These are phyloP conservation scores for Caenorhabditis remanei DNA, from an alignment of 1,140 invertebrate species.

Conservation along the genomic window DNA sequence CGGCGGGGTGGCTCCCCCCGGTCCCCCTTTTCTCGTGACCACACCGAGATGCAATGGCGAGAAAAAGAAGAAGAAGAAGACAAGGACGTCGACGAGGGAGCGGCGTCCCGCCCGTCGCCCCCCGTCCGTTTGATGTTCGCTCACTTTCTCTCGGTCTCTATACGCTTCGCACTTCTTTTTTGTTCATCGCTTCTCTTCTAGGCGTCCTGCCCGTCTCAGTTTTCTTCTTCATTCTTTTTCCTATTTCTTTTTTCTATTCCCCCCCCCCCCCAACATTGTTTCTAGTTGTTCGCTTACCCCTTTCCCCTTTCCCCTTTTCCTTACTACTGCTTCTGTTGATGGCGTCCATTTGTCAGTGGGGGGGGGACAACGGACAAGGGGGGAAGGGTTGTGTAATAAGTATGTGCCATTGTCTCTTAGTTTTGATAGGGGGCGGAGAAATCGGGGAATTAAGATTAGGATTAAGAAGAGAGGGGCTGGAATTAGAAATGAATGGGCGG, in stretches of 20 bases:
- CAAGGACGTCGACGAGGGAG: not conserved
- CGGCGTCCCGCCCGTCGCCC: not conserved
- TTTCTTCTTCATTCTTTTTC: not conserved
- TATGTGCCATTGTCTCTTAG: not conserved
- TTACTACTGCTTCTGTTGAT: not conserved
- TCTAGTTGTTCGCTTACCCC: constrained; percentile 27
- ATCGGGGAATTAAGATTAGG: no score
- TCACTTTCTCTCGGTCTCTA: constrained; percentile 24
- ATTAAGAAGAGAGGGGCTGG: no score
- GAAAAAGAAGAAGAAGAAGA: not conserved
- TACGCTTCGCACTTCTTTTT: no score
- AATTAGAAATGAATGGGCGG: no score
- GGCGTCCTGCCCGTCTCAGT: not conserved
- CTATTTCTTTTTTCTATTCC: not conserved
- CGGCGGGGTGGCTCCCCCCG: no score
- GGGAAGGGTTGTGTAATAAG: no score
- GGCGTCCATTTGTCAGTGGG: no score
- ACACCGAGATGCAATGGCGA: no score
- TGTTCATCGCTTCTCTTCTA: not conserved
- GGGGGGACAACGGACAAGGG: no score
- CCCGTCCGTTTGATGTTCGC: constrained; percentile 9
- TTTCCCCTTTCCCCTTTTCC: not conserved
- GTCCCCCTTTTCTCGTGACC: no score
- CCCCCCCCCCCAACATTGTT: not conserved
- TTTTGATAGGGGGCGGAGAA: not conserved